Evolutionary conservation across 2,113 vertebrate species (phyloP).

Genomic region (Phrynosoma platyrhinos): DNA sequence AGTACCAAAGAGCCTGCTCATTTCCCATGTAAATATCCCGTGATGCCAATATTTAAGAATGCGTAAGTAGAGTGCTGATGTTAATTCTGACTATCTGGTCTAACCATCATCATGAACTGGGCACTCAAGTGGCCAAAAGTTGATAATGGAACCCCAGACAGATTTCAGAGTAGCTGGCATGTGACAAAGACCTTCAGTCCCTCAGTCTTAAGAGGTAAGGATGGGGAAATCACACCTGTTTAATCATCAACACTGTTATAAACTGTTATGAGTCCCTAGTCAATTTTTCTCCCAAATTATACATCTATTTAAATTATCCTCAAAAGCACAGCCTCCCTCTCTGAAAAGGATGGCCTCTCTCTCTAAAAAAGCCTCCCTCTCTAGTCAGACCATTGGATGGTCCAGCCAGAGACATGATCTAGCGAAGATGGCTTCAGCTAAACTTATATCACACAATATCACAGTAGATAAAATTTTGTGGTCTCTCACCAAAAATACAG

Average conservation of each 20-base stretch:
- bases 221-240: neutral
- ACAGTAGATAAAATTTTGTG: neutral
- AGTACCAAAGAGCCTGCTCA: too few relatives aligned
- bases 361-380: neutral
- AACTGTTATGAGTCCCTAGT: neutral
- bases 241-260: neutral
- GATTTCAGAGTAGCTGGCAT: too few relatives aligned
- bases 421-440: neutral
- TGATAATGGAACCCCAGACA: too few relatives aligned
- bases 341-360: too few relatives aligned
- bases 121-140: too few relatives aligned
- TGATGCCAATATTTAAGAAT: too few relatives aligned
- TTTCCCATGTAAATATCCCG: too few relatives aligned
- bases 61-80: too few relatives aligned
- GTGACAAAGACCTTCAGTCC: too few relatives aligned
- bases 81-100: too few relatives aligned
- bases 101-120: too few relatives aligned
- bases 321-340: neutral
- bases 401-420: neutral
- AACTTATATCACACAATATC: neutral
- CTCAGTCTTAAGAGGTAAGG: too few relatives aligned
- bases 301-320: neutral
- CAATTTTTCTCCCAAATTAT: neutral
- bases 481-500: neutral
- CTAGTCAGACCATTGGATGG: neutral